phyloP scores from a whole-genome alignment of 2,797 vertebrate species.

The Halcyon chelicuti region DNA sequence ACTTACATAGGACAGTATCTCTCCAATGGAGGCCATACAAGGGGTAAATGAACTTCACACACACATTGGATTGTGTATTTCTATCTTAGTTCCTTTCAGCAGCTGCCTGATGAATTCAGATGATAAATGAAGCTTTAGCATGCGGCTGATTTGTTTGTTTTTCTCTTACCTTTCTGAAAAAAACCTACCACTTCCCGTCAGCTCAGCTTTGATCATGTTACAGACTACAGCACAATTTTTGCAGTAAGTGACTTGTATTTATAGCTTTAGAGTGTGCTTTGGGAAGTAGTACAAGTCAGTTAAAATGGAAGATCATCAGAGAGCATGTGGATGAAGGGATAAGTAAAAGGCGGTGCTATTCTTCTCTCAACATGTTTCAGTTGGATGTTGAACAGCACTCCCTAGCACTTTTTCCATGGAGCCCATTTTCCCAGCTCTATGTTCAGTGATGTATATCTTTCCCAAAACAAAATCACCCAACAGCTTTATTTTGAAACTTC shows the following conservation, averaged over 20 bases:
- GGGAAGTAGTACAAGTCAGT: not conserved
- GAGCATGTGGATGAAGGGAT: not conserved
- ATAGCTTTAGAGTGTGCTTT: not conserved
- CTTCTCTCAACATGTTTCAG: not conserved
- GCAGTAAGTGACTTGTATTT: not conserved
- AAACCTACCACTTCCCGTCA: not conserved
- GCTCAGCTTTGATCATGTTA: not conserved
- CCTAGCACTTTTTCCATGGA: not conserved
- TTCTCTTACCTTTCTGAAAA: not conserved
- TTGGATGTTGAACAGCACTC: not conserved
- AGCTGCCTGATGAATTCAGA: not conserved
- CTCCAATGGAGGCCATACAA: not conserved
- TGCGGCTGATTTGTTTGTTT: not conserved
- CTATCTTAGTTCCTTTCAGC: not conserved
- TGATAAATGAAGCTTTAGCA: not conserved
- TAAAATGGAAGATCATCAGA: not conserved
- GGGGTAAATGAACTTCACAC: not conserved
- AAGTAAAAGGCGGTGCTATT: not conserved
- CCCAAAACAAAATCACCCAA: not conserved
- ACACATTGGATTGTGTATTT: not conserved
- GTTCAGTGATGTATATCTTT: not conserved
- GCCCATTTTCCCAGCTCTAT: not conserved
- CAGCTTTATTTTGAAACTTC: not conserved
- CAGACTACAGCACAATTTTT: not conserved
- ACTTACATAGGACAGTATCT: not conserved